Evolutionary conservation across 2,113 vertebrate genomes (phyloP), one percentile per base, ranked within the genome.

Genomic region (Xiphophorus maculatus): DNA sequence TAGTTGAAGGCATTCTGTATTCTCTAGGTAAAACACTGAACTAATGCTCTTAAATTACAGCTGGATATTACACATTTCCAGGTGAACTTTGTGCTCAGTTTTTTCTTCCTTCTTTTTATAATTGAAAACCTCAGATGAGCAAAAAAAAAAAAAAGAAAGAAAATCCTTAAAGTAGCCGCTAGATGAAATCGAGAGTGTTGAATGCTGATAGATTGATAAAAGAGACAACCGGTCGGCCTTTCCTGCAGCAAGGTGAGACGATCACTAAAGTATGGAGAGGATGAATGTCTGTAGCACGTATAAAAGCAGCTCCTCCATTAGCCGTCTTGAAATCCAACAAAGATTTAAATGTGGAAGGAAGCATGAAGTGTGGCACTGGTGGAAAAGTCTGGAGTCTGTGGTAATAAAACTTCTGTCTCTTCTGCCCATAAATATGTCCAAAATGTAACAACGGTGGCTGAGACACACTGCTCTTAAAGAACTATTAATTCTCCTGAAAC

Each of bases 221-320:
- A 14, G 66, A 69, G 28, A 12, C 35, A 48, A 70, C 42, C 63
- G n/a, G 30, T 77, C 30, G 44, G 62, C 44, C 75, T 77, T 77
- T 48, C 8, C n/a, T 70, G 48, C 30, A 64, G 44, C 67, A 54
- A 69, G 51, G 67, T 51, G 28, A 70, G 42, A 54, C 0, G 35
- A 42, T 64, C 30, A 25, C 32, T 54, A 51, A 37, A 48, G 30
- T n/a, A 48, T 37, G 61, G 42, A 1, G 0, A 29, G 63, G 37
- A 64, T 51, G 30, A 69, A 69, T 33, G 17, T 19, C 67, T 32
- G 17, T 13, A 69, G 42, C 32, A 29, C 35, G 35, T 70, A 0
- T 37, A 22, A 70, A 27, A 29, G 27, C 58, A 30, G 70, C 62
- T 60, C 19, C 29, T 63, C 35, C 42, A 19, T 35, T 7, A 11